Evolutionary conservation across 2,113 vertebrate species (phyloP).

Genomic region (Pachypanchax playfairii): DNA sequence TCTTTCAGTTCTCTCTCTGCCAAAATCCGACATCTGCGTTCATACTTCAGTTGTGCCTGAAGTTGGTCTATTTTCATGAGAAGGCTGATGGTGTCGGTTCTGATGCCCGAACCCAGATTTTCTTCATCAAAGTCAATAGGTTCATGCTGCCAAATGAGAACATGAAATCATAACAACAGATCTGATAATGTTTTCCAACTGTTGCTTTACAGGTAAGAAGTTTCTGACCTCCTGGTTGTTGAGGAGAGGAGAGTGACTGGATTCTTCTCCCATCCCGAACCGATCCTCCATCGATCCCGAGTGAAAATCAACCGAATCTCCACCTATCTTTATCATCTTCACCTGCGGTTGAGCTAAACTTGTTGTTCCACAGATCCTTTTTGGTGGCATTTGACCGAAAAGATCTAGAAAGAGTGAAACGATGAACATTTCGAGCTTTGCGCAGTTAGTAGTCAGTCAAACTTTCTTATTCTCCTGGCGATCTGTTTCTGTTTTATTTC

Average conservation of each 20-base stretch:
- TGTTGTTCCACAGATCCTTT: slow-evolving; percentile 53
- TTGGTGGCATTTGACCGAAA: slow-evolving; percentile 64
- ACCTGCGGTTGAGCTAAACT: slow-evolving; percentile 32
- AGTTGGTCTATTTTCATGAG: slow-evolving; percentile 80
- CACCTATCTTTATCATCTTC: slow-evolving; percentile 70
- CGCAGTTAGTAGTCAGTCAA: slow-evolving; percentile 23
- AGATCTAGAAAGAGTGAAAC: slow-evolving; percentile 26
- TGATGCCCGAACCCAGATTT: slow-evolving; percentile 61
- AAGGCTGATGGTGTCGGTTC: slow-evolving; percentile 77
- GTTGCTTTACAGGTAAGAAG: neutral
- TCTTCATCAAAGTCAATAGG: slow-evolving; percentile 68
- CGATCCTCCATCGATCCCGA: slow-evolving; percentile 57
- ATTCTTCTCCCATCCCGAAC: slow-evolving; percentile 55
- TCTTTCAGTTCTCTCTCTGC: slow-evolving; percentile 75
- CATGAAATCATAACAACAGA: neutral
- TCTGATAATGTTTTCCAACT: neutral
- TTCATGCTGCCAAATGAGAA: slow-evolving; percentile 50
- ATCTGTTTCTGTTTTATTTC: neutral
- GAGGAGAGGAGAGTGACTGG: slow-evolving; percentile 56
- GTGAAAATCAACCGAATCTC: slow-evolving; percentile 38
- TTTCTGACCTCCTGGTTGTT: slow-evolving; percentile 56
- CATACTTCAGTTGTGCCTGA: slow-evolving; percentile 77
- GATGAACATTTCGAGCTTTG: neutral
- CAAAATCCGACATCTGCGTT: slow-evolving; percentile 74
- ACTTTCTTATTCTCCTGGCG: slow-evolving; percentile 24